Conservation (phyloP, 2,888 invertebrate genomes). For the Drosophila anomelani region DNA sequence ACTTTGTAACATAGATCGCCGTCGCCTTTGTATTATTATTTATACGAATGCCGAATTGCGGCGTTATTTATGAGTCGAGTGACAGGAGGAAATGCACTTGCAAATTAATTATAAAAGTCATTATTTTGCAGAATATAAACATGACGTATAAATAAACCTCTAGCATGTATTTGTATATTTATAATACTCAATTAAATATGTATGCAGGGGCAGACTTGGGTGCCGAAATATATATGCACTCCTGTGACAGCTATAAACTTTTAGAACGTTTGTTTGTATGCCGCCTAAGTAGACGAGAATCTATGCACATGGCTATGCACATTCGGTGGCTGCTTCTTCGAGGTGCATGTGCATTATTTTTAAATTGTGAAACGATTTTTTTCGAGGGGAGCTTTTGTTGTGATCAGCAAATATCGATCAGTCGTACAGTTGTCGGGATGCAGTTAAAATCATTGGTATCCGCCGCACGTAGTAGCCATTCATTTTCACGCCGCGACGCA, state of each 20-base stretch:
- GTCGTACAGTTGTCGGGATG: conserved; percentile 68
- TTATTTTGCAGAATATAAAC: conserved; percentile 35
- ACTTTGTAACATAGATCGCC: conserved; percentile 10
- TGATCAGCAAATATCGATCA: conserved; percentile 78
- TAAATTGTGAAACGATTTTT: conserved; percentile 66
- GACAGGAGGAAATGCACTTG: conserved; percentile 44
- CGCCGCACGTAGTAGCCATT: conserved; percentile 40
- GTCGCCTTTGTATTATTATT: conserved; percentile 1
- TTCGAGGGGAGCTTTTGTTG: conserved; percentile 67
- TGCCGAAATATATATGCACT: conserved; percentile 32
- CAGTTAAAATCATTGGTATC: conserved; percentile 62
- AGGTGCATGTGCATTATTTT: conserved; percentile 76
- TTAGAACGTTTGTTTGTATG: conserved; percentile 27
- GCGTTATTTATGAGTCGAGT: conserved; percentile 33
- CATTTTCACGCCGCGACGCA: conserved; percentile 40
- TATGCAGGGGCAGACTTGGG: conserved; percentile 27
- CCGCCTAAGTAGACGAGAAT: conserved; percentile 34
- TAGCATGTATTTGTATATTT: conserved; percentile 27
- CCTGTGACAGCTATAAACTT: conserved; percentile 47
- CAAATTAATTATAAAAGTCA: conserved; percentile 43
- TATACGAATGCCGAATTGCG: conserved; percentile 9
- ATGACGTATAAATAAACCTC: conserved; percentile 31
- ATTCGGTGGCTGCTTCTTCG: conserved; percentile 23
- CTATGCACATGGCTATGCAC: conserved; percentile 41
- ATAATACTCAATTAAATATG: conserved; percentile 52